These are phyloP conservation scores for Percina caprodes DNA, from an alignment of 2,113 vertebrate genomes.

Conservation along the genomic window DNA sequence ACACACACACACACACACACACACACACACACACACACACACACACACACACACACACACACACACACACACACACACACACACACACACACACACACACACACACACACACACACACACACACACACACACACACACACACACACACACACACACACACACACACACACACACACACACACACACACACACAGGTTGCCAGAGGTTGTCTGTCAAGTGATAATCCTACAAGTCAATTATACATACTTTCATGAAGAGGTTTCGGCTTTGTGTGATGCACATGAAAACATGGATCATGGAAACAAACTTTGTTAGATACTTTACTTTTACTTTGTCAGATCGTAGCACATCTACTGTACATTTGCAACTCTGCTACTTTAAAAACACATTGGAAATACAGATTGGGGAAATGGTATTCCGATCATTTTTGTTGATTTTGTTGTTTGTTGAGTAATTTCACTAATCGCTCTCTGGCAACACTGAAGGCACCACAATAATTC, in stretches of 20 bases:
- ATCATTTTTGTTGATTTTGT: background rate
- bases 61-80: slow-evolving; percentile 19
- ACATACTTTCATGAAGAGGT: slow-evolving; percentile 29
- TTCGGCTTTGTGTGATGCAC: slow-evolving; percentile 9
- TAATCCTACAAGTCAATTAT: slow-evolving; percentile 44
- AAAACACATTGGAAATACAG: background rate
- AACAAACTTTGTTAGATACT: slow-evolving; percentile 9
- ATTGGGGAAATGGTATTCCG: background rate
- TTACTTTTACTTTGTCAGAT: too few species aligned
- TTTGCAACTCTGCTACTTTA: background rate
- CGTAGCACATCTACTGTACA: background rate
- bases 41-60: slow-evolving; percentile 17
- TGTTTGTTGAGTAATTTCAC: background rate
- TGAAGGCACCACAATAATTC: background rate
- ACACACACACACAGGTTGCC: slow-evolving; percentile 24
- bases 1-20: slow-evolving; percentile 19
- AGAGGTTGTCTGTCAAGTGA: slow-evolving; percentile 54
- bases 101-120: slow-evolving; percentile 21
- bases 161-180: slow-evolving; percentile 25
- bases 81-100: slow-evolving; percentile 20
- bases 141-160: slow-evolving; percentile 24
- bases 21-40: slow-evolving; percentile 19
- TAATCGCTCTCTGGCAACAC: background rate
- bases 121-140: slow-evolving; percentile 20
- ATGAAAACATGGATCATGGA: slow-evolving; percentile 17